Percentiles rank a stretch among this genome's conserved stretches.
Conservation (phyloP, 2,797 vertebrate species). For the Rhadinocentrus ornatus region DNA sequence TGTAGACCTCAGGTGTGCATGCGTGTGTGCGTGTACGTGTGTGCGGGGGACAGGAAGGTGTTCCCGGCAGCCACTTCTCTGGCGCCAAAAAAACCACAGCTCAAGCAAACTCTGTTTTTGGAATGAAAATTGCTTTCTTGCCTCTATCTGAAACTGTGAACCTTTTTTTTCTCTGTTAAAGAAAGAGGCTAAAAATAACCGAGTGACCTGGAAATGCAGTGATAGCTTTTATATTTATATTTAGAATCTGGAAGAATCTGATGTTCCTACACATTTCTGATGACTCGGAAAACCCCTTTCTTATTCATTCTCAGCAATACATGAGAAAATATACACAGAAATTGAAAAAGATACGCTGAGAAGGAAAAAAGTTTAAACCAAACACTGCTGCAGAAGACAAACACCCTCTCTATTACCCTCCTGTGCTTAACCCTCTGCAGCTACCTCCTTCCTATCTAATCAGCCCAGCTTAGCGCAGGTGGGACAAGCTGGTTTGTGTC, state of each 20-base stretch:
- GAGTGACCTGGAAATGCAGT: slow-evolving; percentile 70
- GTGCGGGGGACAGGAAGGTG: slow-evolving; percentile 55
- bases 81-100: slow-evolving; percentile 73
- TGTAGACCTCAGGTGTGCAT: slow-evolving; percentile 70
- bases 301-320: slow-evolving; percentile 37
- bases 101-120: slow-evolving; percentile 76
- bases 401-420: slow-evolving; percentile 36
- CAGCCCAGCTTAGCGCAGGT: slow-evolving; percentile 69
- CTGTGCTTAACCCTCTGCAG: slow-evolving; percentile 44
- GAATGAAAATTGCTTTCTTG: slow-evolving; percentile 48
- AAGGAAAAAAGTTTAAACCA: slow-evolving; percentile 34
- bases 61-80: slow-evolving; percentile 68
- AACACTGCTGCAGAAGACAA: slow-evolving; percentile 25
- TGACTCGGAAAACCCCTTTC: slow-evolving; percentile 32
- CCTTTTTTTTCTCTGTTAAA: slow-evolving; percentile 63
- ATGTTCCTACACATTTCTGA: slow-evolving; percentile 33
- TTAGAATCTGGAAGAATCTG: slow-evolving; percentile 38
- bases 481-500: slow-evolving; percentile 74
- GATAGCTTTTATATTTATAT: slow-evolving; percentile 63
- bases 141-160: slow-evolving; percentile 65
- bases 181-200: slow-evolving; percentile 70
- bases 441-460: slow-evolving; percentile 72
- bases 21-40: slow-evolving; percentile 38
- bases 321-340: slow-evolving; percentile 32
- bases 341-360: slow-evolving; percentile 27